Evolutionary conservation across 2,113 vertebrate species (phyloP), one percentile per base, ranked within the genome.

Genomic region (Cryptoleucopteryx plumbea): DNA sequence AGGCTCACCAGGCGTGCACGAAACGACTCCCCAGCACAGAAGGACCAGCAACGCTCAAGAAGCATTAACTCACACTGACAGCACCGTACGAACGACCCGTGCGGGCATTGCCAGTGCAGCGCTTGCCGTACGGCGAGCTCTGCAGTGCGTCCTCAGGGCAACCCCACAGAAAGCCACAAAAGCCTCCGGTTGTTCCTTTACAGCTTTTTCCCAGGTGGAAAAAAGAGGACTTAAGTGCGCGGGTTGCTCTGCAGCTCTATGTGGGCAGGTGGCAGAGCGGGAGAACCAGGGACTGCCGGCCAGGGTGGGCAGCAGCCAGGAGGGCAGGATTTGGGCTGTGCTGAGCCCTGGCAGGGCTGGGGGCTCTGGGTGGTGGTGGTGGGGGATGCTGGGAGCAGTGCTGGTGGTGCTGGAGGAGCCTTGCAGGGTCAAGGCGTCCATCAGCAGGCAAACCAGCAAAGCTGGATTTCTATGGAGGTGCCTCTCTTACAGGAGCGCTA

Each of bases 141-240:
- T 7, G 7, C 73, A 7, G 10, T 9, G 31, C 38, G 6, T 3
- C 11, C 61, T 40, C 22, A 10, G n/a, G 43, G 50, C n/a, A 59
- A 7, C 38, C 20, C 32, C 17, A 0, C 1, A 21, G 7, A 16
- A 59, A 67, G 16, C 25, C 16, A 13, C 31, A 50, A 25, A 67
- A 78, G 19, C 22, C 59, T 27, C 70, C 1, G 5, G 27, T 25
- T 43, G 32, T 7, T 43, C 45, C 20, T 78, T 52, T 25, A 9
- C 4, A 21, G 32, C 23, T 68, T 52, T 78, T 68, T 43, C 31
- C 43, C 25, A 4, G 31, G 26, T 61, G 32, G 53, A 50, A 52
- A 43, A 43, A 52, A n/a, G 31, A 10, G 13, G 62, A 16, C 5
- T 42, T 6, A 6, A 0, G 25, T n/a, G 11, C 6, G 4, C 0